Evolutionary conservation across 2,797 vertebrate genomes (phyloP), one percentile per base, ranked within the genome.

Genomic region (Scleropages formosus): DNA sequence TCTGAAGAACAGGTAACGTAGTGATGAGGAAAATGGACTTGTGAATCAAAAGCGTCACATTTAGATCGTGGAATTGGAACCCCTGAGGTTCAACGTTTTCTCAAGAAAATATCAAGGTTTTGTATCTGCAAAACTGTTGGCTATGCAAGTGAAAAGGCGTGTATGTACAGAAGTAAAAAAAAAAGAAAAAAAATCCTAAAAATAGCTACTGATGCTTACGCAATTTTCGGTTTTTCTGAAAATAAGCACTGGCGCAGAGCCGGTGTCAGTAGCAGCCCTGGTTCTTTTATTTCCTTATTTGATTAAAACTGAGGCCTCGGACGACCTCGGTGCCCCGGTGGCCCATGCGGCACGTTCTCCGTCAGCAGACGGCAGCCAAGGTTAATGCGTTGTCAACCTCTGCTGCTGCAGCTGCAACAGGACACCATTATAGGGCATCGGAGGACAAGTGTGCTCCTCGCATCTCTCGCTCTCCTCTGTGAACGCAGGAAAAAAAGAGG

Each of bases 141-240:
- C n/a, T n/a, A n/a, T 39, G 31, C 31, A 39, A 39, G 31, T 39
- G 31, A 39, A 39, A 2, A 39, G 31, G 6, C 39, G 31, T 39
- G 31, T 39, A 6, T 2, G 2, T 39, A 31, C 2, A 39, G 39
- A 39, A 39, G 31, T 39, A 2, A 2, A 39, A 39, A 39, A 31
- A 31, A 39, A 31, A 6, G 39, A 39, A 39, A 39, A 39, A n/a
- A n/a, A n/a, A n/a, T n/a, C n/a, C n/a, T 39, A 39, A 39, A 39
- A 39, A 39, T 39, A 6, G 31, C 6, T 31, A 39, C 6, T 6
- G 53, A 12, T 53, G 67, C 49, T 72, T n/a, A 59, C 4, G 27
- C 53, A 44, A 53, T 46, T 69, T 62, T 82, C 82, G 47, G 47
- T 56, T 56, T n/a, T 61, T 47, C 49, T 56, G 73, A 74, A 65